Evolutionary conservation across 1,140 invertebrate species (phyloP).

Genomic region (Berghia stephanieae): DNA sequence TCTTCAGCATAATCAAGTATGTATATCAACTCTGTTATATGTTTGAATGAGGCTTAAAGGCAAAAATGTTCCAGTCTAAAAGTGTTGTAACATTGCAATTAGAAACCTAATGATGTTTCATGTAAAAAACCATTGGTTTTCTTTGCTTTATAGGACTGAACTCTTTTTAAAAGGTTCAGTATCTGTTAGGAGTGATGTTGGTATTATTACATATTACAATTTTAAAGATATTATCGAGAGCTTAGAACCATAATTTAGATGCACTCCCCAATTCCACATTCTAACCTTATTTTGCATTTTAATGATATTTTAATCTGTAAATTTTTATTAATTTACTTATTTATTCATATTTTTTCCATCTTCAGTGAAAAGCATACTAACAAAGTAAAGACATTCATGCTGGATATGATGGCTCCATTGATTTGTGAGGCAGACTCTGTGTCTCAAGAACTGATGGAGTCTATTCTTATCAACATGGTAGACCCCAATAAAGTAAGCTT

Average conservation of each 20-base stretch:
- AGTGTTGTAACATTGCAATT: not conserved
- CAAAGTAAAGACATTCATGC: conserved; percentile 95
- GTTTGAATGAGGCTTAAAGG: not conserved
- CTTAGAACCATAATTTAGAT: no score
- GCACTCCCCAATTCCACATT: no score
- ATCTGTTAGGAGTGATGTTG: no score
- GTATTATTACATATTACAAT: no score
- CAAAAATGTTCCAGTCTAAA: not conserved
- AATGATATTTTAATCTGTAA: no score
- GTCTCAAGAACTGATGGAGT: conserved; percentile 91
- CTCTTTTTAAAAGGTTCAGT: no score
- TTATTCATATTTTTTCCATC: conserved; percentile 53
- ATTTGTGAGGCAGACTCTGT: conserved; percentile 95
- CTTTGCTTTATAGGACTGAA: no score
- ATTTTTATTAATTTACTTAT: no score
- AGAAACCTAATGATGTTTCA: no score
- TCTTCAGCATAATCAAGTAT: conserved; percentile 96
- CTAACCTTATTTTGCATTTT: no score
- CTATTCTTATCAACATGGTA: conserved; percentile 93
- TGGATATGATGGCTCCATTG: conserved; percentile 92
- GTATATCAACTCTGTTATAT: conserved; percentile 41
- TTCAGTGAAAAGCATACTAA: conserved; percentile 91
- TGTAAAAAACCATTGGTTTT: no score
- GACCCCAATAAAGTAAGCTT: conserved; percentile 84
- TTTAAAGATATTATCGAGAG: no score